Evolutionary conservation across 2,113 vertebrate species (phyloP), one percentile per base, ranked within the genome.

Genomic region (Arenaria interpres): DNA sequence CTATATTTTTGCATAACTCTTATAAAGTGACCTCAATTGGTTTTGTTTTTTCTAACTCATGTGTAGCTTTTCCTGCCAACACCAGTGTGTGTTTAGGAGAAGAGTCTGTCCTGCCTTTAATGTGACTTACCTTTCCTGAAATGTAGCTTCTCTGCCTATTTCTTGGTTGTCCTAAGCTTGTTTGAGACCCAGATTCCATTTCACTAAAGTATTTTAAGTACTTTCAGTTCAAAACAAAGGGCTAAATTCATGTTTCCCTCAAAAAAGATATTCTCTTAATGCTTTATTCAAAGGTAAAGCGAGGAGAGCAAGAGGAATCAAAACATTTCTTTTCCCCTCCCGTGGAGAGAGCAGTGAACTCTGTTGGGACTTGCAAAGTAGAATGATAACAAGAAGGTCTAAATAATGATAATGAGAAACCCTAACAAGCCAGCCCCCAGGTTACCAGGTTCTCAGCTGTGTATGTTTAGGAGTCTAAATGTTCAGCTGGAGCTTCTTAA

Each of bases 321-420:
- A 39, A 79, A 15, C 5, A 30, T 3, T 21, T 75, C 21, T 69
- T 75, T 33, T 17, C 30, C 16, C 13, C 7, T 72, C 19, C 7
- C 12, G 10, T 50, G 66, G 51, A 39, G 39, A 67, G 24, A 76
- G 14, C 18, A 37, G 25, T 62, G 10, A 56, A 46, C 3, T 43
- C 3, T 79, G 45, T 4, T 51, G 24, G 35, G 12, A 90, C 35
- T 76, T 0, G 0, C 10, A 37, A 57, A 72, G 64, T 6, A 63
- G 25, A 37, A n/a, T 11, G 9, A 35, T 54, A 35, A 46, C 5
- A n/a, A 66, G n/a, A 37, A 82, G 9, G 27, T 10, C 21, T 51
- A 59, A 82, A 32, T 12, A 56, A 20, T 66, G 4, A 25, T 25
- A 48, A 57, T 12, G 32, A 21, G 17, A 69, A 57, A 7, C 25